Evolutionary conservation across 2,797 vertebrate species (phyloP), one percentile per base, ranked within the genome.

Genomic region (Sternotherus odoratus): DNA sequence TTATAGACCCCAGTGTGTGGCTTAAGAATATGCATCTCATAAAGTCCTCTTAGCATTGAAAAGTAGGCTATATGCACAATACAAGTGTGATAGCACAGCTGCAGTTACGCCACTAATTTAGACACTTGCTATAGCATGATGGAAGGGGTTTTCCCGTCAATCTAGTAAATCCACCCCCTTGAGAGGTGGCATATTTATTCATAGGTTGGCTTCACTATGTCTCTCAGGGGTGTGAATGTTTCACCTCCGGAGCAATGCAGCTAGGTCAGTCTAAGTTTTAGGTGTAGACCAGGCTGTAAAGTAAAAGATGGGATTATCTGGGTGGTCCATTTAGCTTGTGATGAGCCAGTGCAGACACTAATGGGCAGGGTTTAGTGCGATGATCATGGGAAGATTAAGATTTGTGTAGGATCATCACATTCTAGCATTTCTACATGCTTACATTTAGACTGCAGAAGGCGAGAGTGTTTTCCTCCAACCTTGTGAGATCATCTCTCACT

Each of bases 31-130:
- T 1, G 82, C 66, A 66, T 54, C 77, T 77, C 75, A 17, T 63
- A 1, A 83, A 89, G 88, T 19, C 77, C 2, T 2, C 12, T 28
- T n/a, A 11, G 7, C 0, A 0, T 1, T 48, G 79, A 85, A 83
- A 75, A 85, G 63, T 86, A 60, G 21, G 36, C n/a, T 30, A 0
- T 79, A 72, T 23, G 9, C 39, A 36, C 19, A 36, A 36, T 36
- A 17, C n/a, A 36, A 11, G 63, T 17, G 33, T 36, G n/a, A 11
- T 39, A 39, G 10, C 36, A 39, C 66, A 69, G n/a, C 17, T 36
- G 66, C 66, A 12, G n/a, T 36, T 69, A 21, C 2, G 66, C 66
- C 10, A 6, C n/a, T 39, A 23, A 23, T 69, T 39, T 39, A 23
- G 66, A 39, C 36, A 69, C n/a, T 69, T 69, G n/a, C 36, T 69